phyloP scores from a whole-genome alignment of 1,140 invertebrate genomes.

The Latrodectus geometricus region DNA sequence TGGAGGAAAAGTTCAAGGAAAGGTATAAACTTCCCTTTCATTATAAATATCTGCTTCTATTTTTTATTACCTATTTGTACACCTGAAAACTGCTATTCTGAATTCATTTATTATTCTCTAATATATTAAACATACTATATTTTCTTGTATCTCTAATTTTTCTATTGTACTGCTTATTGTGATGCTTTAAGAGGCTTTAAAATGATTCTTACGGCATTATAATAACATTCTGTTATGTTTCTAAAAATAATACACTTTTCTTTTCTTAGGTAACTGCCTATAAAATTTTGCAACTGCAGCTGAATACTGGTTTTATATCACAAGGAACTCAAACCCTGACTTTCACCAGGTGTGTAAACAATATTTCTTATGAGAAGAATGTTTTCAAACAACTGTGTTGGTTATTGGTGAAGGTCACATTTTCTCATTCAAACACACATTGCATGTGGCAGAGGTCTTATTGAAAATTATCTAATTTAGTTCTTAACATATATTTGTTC shows the following conservation, averaged over 20 bases:
- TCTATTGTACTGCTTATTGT: no score
- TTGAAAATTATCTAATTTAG: neutral
- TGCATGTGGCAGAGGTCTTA: neutral
- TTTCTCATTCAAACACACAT: neutral
- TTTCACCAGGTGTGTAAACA: constrained; percentile 76
- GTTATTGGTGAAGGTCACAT: constrained; percentile 9
- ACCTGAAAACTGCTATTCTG: no score
- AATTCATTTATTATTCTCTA: neutral
- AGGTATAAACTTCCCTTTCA: constrained; percentile 70
- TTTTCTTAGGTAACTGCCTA: constrained; percentile 76
- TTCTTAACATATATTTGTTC: neutral
- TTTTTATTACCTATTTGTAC: no score
- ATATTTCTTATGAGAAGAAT: constrained; percentile 29
- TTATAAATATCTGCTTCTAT: neutral
- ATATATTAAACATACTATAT: neutral
- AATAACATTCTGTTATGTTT: neutral
- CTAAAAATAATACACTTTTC: neutral
- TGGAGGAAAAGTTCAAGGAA: constrained; percentile 81
- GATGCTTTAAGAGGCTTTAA: no score
- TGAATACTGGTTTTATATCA: constrained; percentile 88
- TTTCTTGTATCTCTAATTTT: no score
- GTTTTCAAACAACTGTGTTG: constrained; percentile 43
- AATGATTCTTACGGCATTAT: no score
- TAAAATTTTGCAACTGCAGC: constrained; percentile 86
- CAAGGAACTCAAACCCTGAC: constrained; percentile 79